phyloP scores from a whole-genome alignment of 2,888 invertebrate species.

The Stenodera caucasica region DNA sequence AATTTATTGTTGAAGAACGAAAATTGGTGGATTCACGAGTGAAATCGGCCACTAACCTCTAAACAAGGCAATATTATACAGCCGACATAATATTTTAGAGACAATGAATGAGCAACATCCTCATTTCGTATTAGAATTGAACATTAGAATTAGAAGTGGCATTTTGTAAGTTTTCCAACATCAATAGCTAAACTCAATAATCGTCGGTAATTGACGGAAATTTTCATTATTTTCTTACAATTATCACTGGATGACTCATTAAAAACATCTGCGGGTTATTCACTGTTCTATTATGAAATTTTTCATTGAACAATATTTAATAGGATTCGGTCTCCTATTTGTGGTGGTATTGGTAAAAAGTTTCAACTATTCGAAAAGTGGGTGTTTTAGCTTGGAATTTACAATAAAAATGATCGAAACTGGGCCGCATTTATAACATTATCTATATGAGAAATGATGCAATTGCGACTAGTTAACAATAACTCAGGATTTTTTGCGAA shows the following conservation, averaged over 20 bases:
- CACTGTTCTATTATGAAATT: background rate
- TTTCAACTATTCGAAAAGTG: constrained; percentile 3
- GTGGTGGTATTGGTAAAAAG: no score
- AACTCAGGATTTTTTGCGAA: background rate
- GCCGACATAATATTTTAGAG: constrained; percentile 26
- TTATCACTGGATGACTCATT: constrained; percentile 1
- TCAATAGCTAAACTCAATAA: background rate
- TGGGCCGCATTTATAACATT: constrained; percentile 2
- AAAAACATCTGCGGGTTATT: constrained; percentile 4
- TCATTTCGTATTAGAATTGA: constrained; percentile 30
- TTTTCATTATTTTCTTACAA: constrained; percentile 7
- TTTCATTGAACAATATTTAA: no score
- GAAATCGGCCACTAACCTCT: constrained; percentile 28
- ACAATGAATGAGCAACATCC: constrained; percentile 38
- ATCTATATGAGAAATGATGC: constrained; percentile 1
- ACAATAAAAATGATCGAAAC: background rate
- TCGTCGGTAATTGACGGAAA: background rate
- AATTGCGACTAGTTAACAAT: background rate
- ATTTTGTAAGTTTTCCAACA: background rate
- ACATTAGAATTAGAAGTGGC: constrained; percentile 25
- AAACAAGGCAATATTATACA: constrained; percentile 26
- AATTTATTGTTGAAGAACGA: background rate
- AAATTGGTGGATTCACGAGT: background rate
- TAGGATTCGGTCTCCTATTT: no score
- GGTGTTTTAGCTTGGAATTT: background rate